Base-by-base conservation (phyloP, 1,140 invertebrate species). In the Belonocnema kinseyi region DNA sequence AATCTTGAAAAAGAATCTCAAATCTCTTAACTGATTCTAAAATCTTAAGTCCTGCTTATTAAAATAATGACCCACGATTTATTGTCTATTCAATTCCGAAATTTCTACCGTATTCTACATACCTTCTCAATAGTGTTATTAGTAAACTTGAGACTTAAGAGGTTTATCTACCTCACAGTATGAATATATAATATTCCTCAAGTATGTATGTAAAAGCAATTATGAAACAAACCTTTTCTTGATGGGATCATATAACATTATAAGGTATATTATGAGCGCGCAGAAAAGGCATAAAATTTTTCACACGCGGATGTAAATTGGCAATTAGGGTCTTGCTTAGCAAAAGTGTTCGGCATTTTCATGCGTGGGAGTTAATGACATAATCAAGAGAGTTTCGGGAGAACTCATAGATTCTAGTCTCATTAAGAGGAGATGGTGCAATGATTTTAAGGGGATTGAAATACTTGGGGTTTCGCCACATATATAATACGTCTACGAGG, bases 321-420 rank as follows among this genome's bases (percentile, higher is more conserved):
- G 53, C 53, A 54, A 54, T 54, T 54, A 54, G n/a, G 61, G 14
- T 6, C 14, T 33, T 66, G 61, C 13, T 66, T 40, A 61, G 54
- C 11, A 26, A 61, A 12, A 61, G 56, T 33, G 10, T 14, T 21
- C 58, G 26, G n/a, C 61, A 46, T 14, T 40, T 40, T 40, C 61
- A 66, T 66, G 61, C 33, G 61, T 66, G 61, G 61, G 61, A 66
- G 61, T 66, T 40, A 66, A 66, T 66, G 61, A 66, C 61, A 66
- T 66, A 66, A 66, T 66, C 61, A 14, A 12, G 16, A n/a, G 26
- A n/a, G 61, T 66, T 66, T 6, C 26, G 61, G 61, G 14, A 14
- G 16, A 66, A 46, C 33, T 66, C 26, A 40, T 21, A 40, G 26
- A 66, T 66, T 66, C 14, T 12, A 40, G 61, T 66, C 40, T 66